Base-by-base conservation (phyloP, 2,113 vertebrate genomes). In the Menura novaehollandiae region DNA sequence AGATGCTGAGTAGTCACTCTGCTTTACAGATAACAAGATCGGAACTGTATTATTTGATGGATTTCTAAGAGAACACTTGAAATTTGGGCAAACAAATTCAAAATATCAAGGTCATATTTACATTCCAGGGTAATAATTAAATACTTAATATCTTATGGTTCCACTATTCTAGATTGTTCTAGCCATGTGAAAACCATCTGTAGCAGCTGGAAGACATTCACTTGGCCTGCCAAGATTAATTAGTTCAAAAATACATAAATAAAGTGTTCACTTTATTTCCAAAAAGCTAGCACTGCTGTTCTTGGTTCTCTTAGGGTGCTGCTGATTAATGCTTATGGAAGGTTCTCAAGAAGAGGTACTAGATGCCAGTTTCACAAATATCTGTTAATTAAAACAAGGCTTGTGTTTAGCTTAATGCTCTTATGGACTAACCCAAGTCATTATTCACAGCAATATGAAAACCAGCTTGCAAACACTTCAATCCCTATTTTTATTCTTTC, bases 161-260 rank as follows among this genome's bases (percentile, higher is more conserved):
- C 71, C 72, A 84, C 68, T 71, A 78, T 95, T 93, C 74, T 66
- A 89, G 47, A 27, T 62, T 89, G 80, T 93, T 91, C 75, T 72
- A 81, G 89, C 53, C 91, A 89, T 76, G 74, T 64, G 84, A 82
- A 86, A 91, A 92, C 63, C 97, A 97, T 96, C 94, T 96, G 94
- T 32, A 95, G 87, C 95, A 97, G 92, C 97, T 96, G 96, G 91
- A 95, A 95, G 85, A 67, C 64, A 91, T 86, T 94, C 26, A 81
- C 79, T 96, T 82, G 94, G 94, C 75, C 94, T 15, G 33, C 95
- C 84, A 95, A 74, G 74, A 96, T 91, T 90, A 89, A 92, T 93
- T 95, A 94, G 88, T 80, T 82, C 83, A 72, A 94, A 88, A 88
- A 88, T 37, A 91, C 78, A 96, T 81, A 82, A 81, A 93, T 84